Evolutionary conservation across 2,113 vertebrate species (phyloP).

Genomic region (Perca fluviatilis): DNA sequence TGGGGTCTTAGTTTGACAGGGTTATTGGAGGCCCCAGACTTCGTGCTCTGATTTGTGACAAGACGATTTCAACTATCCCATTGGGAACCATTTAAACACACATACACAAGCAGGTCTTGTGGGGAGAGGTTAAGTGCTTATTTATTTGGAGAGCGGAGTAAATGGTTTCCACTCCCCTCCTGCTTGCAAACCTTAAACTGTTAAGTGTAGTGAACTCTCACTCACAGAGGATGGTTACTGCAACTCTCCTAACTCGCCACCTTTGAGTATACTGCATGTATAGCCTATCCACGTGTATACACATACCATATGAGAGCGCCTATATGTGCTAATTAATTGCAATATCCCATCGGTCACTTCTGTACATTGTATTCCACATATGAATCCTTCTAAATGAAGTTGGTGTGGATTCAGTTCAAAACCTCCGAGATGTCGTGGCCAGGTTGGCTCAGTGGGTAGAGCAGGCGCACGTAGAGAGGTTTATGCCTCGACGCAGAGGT

Average conservation of each 20-base stretch:
- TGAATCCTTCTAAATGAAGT: background rate
- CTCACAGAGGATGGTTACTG: slow-evolving; percentile 66
- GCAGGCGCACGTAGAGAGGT: too few relatives aligned
- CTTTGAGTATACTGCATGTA: slow-evolving; percentile 2
- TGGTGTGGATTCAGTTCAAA: background rate
- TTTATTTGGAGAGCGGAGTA: slow-evolving; percentile 81
- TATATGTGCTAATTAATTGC: background rate
- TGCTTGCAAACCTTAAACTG: slow-evolving; percentile 76
- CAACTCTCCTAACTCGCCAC: slow-evolving; percentile 49
- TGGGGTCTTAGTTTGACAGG: slow-evolving; percentile 68
- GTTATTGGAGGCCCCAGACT: slow-evolving; percentile 73
- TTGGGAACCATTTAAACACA: slow-evolving; percentile 67
- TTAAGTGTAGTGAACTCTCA: slow-evolving; percentile 81
- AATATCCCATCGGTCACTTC: background rate
- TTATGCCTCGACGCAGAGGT: too few relatives aligned
- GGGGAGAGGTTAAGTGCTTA: slow-evolving; percentile 83
- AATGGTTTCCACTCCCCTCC: slow-evolving; percentile 79
- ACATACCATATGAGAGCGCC: background rate
- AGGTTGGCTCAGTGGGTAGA: too few relatives aligned
- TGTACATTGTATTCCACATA: background rate
- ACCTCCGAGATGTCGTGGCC: too few relatives aligned
- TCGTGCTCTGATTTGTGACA: slow-evolving; percentile 75
- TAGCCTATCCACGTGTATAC: slow-evolving; percentile 3
- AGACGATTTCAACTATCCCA: slow-evolving; percentile 62
- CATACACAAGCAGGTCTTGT: slow-evolving; percentile 68